A percentile compares a stretch with the other conserved stretches of the same genome.
Evolutionary conservation across 2,888 invertebrate species (phyloP).

Genomic region (Agrotis puta): DNA sequence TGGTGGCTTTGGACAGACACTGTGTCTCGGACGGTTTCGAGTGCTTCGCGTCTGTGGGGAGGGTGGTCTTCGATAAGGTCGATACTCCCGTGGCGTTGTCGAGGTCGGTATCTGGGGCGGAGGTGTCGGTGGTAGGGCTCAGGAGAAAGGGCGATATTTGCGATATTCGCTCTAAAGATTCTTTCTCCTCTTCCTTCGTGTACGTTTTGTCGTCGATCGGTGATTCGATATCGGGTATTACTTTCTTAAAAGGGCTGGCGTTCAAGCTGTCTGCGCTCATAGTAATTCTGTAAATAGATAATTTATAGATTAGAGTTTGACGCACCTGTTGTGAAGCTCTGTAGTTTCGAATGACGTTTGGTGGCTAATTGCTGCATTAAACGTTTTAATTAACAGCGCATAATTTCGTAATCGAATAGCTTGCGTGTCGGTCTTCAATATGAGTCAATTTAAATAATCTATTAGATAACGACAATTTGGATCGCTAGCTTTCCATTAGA

Average conservation of each 20-base stretch:
- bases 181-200: slow-evolving; percentile 82
- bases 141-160: slow-evolving; percentile 87
- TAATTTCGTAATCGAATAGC: slow-evolving; percentile 50
- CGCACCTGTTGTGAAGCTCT: slow-evolving; percentile 48
- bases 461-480: slow-evolving; percentile 50
- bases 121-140: slow-evolving; percentile 85
- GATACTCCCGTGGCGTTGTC: slow-evolving; percentile 85
- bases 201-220: slow-evolving; percentile 83
- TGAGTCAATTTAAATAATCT: slow-evolving; percentile 49
- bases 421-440: slow-evolving; percentile 47
- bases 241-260: slow-evolving; percentile 79
- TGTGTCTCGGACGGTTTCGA: slow-evolving; percentile 87
- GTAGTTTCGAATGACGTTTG: slow-evolving; percentile 53
- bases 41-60: slow-evolving; percentile 87
- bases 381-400: slow-evolving; percentile 50
- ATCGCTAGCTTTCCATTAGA: slow-evolving; percentile 27
- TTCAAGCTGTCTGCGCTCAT: slow-evolving; percentile 90
- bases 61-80: slow-evolving; percentile 87
- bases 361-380: slow-evolving; percentile 42
- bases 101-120: slow-evolving; percentile 79
- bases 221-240: slow-evolving; percentile 68
- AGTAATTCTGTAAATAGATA: slow-evolving; percentile 79
- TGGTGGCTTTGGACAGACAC: slow-evolving; percentile 90
- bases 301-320: slow-evolving; percentile 49
- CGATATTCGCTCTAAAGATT: slow-evolving; percentile 82